Evolutionary conservation across 92 coral and sea anemone genomes (phyloP).

Genomic region (Muricea muricata): DNA sequence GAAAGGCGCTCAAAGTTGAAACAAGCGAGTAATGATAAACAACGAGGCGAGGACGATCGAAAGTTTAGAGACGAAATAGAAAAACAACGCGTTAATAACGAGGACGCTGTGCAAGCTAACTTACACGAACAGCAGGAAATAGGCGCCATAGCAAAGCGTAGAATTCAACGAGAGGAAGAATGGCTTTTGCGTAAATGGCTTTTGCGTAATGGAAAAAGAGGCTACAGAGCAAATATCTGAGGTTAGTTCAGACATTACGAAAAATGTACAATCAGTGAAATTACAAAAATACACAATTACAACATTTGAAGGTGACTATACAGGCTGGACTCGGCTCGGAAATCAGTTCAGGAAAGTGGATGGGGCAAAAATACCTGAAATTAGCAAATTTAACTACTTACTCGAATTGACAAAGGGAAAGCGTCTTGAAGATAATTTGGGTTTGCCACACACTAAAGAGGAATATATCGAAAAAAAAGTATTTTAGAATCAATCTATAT

Average conservation of each 20-base stretch:
- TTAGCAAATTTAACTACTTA: slow-evolving; percentile 52
- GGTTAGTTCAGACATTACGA: neutral
- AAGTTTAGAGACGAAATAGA: too few species aligned
- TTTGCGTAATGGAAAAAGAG: neutral
- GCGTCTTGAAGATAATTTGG: neutral
- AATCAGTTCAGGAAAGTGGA: slow-evolving; percentile 65
- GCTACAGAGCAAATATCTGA: too few species aligned
- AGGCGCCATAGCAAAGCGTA: too few species aligned
- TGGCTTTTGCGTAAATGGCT: too few species aligned
- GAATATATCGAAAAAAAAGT: slow-evolving; percentile 58
- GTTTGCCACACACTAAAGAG: slow-evolving; percentile 55
- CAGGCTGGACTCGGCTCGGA: slow-evolving; percentile 64
- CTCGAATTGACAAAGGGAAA: slow-evolving; percentile 53
- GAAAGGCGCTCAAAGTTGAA: too few species aligned
- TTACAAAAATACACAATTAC: slow-evolving; percentile 64
- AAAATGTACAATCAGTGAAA: slow-evolving; percentile 38
- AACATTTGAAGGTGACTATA: slow-evolving; percentile 61
- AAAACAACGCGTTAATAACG: too few species aligned
- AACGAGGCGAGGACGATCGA: too few species aligned
- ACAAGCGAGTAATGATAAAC: too few species aligned
- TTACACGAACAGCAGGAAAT: neutral
- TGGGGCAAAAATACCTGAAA: slow-evolving; percentile 37
- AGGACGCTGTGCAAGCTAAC: too few species aligned
- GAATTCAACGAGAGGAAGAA: neutral
- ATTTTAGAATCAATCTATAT: slow-evolving; percentile 22